phyloP scores from a whole-genome alignment of 2,888 invertebrate genomes.

The Auanema freiburgensis region DNA sequence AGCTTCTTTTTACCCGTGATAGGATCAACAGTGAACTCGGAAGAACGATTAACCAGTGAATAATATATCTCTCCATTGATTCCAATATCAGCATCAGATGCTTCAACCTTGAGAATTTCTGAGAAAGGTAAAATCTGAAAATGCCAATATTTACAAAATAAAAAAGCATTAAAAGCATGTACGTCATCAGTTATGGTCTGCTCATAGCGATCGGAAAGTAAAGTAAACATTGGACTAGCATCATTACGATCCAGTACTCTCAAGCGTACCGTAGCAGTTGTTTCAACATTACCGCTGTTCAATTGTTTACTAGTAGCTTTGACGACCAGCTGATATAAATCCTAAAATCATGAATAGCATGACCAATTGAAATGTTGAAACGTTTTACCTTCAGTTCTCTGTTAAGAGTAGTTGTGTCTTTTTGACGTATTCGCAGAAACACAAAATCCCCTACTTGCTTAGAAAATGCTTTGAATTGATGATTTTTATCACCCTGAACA shows the following conservation, averaged over 20 bases:
- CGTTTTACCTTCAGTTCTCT: constrained; percentile 80
- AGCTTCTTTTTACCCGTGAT: constrained; percentile 74
- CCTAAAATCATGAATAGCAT: constrained; percentile 23
- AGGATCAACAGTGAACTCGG: constrained; percentile 88
- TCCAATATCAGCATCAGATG: constrained; percentile 93
- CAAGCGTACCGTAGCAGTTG: constrained; percentile 50
- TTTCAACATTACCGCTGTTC: constrained; percentile 56
- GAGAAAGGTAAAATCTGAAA: constrained; percentile 17
- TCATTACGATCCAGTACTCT: constrained; percentile 71
- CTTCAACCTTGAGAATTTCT: constrained; percentile 68
- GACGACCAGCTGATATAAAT: constrained; percentile 65
- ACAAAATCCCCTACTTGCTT: constrained; percentile 84
- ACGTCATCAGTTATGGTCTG: constrained; percentile 44
- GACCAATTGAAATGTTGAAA: constrained; percentile 4
- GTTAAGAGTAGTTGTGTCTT: constrained; percentile 86
- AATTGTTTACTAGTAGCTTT: constrained; percentile 75
- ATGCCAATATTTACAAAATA: constrained; percentile 2
- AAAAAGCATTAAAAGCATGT: constrained; percentile 13
- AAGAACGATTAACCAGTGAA: constrained; percentile 73
- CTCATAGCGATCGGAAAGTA: constrained; percentile 77
- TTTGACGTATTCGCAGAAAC: constrained; percentile 84
- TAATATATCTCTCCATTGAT: constrained; percentile 96
- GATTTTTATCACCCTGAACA: constrained; percentile 43
- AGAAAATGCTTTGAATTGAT: constrained; percentile 47
- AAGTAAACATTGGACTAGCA: constrained; percentile 88